Evolutionary conservation across 1,140 invertebrate species (phyloP).

Genomic region (Brevipalpus yothersi): DNA sequence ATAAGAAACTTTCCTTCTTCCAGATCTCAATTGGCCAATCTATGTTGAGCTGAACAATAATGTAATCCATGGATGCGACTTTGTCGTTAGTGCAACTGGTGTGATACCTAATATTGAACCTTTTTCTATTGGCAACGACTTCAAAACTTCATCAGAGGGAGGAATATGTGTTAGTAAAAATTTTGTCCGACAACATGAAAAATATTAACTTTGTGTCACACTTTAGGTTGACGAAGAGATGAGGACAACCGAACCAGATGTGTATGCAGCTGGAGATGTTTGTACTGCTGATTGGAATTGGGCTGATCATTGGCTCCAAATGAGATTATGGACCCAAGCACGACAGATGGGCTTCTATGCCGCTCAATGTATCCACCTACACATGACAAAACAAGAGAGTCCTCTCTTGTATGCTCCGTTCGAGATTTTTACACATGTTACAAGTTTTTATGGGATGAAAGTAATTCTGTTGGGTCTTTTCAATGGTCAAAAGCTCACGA

Average conservation of each 20-base stretch:
- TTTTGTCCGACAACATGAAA: background rate
- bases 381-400: background rate
- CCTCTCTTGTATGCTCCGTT: constrained; percentile 27
- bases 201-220: background rate
- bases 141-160: constrained; percentile 37
- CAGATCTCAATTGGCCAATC: constrained; percentile 32
- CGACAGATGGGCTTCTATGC: constrained; percentile 86
- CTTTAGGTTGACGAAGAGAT: constrained; percentile 53
- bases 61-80: constrained; percentile 52
- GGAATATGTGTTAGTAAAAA: constrained; percentile 16
- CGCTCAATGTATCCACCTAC: constrained; percentile 33
- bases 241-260: constrained; percentile 43
- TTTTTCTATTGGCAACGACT: constrained; percentile 19
- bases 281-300: constrained; percentile 48
- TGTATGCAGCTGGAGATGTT: constrained; percentile 87
- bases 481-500: constrained; percentile 66
- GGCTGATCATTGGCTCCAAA: constrained; percentile 61
- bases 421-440: constrained; percentile 89
- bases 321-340: constrained; percentile 92
- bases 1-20: background rate
- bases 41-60: constrained; percentile 48
- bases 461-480: constrained; percentile 65
- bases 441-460: constrained; percentile 80
- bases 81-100: constrained; percentile 84
- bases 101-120: constrained; percentile 36